These are phyloP conservation scores for Bolinopsis microptera DNA, from an alignment of 37 sponge, comb jelly and placozoan species.

Conservation along the genomic window DNA sequence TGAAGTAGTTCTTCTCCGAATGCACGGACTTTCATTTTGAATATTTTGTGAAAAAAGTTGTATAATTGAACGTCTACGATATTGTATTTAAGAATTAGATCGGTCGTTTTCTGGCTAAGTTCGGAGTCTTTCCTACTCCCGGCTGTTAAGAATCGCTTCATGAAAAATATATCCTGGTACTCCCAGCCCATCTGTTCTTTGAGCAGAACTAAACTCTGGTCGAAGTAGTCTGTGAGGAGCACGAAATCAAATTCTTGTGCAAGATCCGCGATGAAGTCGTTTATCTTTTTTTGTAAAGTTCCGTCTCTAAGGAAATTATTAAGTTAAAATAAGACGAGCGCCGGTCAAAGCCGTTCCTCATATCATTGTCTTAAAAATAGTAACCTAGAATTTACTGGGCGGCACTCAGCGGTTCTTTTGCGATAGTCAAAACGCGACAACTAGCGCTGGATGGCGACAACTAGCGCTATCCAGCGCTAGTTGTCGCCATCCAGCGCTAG, in stretches of 20 bases:
- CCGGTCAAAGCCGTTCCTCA: no score
- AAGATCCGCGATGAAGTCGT: conserved; percentile 8
- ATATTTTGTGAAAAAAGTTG: conserved; percentile 8
- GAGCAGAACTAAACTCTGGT: conserved; percentile 18
- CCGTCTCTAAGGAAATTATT: no score
- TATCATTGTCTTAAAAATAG: no score
- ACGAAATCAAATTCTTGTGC: conserved; percentile 11
- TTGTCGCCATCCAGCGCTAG: no score
- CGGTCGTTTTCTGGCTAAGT: not conserved
- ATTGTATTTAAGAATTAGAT: not conserved
- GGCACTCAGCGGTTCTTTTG: no score
- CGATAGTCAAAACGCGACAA: no score
- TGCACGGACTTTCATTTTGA: not conserved
- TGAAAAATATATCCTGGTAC: conserved; percentile 33
- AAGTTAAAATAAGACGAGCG: no score
- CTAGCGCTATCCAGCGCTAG: no score
- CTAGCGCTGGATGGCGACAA: no score
- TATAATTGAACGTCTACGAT: conserved; percentile 7
- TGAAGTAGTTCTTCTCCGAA: not conserved
- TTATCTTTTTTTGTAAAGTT: conserved; percentile 14
- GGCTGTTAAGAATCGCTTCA: conserved; percentile 22
- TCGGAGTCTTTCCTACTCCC: not conserved
- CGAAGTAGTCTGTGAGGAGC: conserved; percentile 31
- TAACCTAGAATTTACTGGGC: no score
- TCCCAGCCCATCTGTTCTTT: conserved; percentile 41